A percentile compares a stretch with the other conserved stretches of the same genome.
These are phyloP conservation scores for Paragorgia papillata DNA, from an alignment of 92 coral and sea anemone genomes.

Conservation along the genomic window DNA sequence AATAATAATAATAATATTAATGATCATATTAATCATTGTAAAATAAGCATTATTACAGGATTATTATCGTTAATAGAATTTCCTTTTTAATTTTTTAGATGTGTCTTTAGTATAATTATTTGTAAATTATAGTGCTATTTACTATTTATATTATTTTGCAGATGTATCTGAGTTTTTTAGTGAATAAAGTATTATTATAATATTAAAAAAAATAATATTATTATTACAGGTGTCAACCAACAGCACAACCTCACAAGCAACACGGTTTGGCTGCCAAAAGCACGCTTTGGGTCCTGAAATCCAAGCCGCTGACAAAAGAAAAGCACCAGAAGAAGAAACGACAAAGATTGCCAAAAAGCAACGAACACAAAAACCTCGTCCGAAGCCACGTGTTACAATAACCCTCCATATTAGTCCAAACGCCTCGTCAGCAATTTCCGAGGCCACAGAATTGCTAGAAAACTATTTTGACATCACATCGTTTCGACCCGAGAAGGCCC, in stretches of 20 bases:
- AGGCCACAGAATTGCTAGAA: conserved; percentile 32
- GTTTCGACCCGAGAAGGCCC: conserved; percentile 11
- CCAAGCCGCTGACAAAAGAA: conserved; percentile 4
- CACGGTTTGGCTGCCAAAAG: conserved; percentile 17
- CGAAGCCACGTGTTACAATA: not conserved
- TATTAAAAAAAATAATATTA: not conserved
- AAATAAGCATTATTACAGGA: too few species aligned
- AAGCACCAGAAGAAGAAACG: conserved; percentile 1
- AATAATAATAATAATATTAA: too few species aligned
- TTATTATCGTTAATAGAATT: too few species aligned
- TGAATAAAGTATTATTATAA: not conserved
- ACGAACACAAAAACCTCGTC: conserved; percentile 22
- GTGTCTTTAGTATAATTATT: too few species aligned
- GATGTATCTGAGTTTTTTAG: too few species aligned
- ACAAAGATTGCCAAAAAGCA: not conserved
- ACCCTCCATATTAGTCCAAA: conserved; percentile 11
- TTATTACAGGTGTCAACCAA: conserved; percentile 12
- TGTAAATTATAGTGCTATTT: too few species aligned
- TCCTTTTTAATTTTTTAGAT: too few species aligned
- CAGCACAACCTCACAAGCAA: conserved; percentile 16
- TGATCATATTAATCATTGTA: too few species aligned
- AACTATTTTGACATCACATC: conserved; percentile 22
- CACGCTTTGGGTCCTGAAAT: conserved; percentile 14
- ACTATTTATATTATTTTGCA: too few species aligned
- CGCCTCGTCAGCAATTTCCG: conserved; percentile 16